Percentiles rank a stretch among this genome's conserved stretches.
Conservation (phyloP, 2,888 invertebrate genomes). For the Adela reaumurella region DNA sequence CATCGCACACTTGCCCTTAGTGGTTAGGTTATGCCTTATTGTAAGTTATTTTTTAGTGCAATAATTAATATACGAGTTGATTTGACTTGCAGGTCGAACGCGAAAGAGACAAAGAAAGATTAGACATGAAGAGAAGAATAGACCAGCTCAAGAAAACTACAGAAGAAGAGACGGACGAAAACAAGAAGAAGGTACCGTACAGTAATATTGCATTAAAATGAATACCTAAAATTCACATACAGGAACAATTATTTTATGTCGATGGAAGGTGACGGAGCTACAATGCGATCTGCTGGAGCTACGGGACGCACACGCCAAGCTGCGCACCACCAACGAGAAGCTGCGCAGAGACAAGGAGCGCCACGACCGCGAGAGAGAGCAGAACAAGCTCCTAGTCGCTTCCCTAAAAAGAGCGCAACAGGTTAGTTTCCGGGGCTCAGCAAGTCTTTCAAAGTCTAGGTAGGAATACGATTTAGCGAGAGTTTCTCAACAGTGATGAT, state of each 20-base stretch:
- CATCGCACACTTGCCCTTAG: too few relatives aligned
- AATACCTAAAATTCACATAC: too few relatives aligned
- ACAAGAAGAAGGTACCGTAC: conserved; percentile 67
- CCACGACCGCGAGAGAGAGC: conserved; percentile 76
- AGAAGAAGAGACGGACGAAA: conserved; percentile 88
- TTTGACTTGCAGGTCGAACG: conserved; percentile 76
- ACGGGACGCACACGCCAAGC: conserved; percentile 86
- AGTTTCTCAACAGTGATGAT: too few relatives aligned
- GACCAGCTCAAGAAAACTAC: conserved; percentile 80
- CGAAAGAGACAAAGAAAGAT: conserved; percentile 83
- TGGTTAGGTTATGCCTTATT: too few relatives aligned
- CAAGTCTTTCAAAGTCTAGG: too few relatives aligned
- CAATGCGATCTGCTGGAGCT: conserved; percentile 86
- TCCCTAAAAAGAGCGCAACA: conserved; percentile 51
- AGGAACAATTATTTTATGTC: too few relatives aligned
- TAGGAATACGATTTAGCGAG: too few relatives aligned
- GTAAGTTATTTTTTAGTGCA: too few relatives aligned
- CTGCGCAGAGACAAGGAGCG: conserved; percentile 83
- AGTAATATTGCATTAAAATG: too few relatives aligned
- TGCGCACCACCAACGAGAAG: conserved; percentile 88
- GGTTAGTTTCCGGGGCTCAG: too few relatives aligned
- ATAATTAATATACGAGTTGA: too few relatives aligned
- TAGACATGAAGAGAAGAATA: conserved; percentile 80
- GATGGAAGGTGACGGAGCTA: conserved; percentile 65
- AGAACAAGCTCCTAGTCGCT: conserved; percentile 43